phyloP scores from a whole-genome alignment of 2,797 vertebrate genomes.

The Enteromius afrohamiltoni region DNA sequence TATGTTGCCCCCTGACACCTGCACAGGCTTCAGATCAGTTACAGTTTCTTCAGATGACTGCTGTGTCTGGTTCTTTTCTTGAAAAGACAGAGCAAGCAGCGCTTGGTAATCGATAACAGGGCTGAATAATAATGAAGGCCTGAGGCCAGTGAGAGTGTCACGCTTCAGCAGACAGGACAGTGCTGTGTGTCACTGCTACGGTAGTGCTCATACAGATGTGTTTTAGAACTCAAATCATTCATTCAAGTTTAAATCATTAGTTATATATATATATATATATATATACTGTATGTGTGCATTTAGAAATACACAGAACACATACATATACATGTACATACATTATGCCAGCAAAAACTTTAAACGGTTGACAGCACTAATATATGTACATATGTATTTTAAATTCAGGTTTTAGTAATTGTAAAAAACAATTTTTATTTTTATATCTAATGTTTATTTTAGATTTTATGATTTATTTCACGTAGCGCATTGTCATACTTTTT shows the following conservation, averaged over 20 bases:
- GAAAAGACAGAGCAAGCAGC: not conserved
- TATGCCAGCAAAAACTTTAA: too few species aligned
- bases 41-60: not conserved
- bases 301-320: too few species aligned
- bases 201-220: not conserved
- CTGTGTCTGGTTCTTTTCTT: not conserved
- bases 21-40: slow-evolving; percentile 17
- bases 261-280: too few species aligned
- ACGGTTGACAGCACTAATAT: too few species aligned
- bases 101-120: slow-evolving; percentile 21
- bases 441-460: not conserved
- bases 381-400: not conserved
- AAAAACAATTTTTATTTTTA: not conserved
- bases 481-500: not conserved
- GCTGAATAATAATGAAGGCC: slow-evolving; percentile 5
- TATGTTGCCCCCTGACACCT: slow-evolving; percentile 15
- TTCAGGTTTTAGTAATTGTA: not conserved
- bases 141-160: not conserved
- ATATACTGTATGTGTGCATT: too few species aligned
- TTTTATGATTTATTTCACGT: not conserved
- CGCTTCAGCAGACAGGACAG: not conserved
- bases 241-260: too few species aligned
- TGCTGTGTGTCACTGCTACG: not conserved
- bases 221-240: not conserved
- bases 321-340: too few species aligned